Base-by-base conservation (phyloP, 2,888 invertebrate genomes). In the Chymomyza amoena region DNA sequence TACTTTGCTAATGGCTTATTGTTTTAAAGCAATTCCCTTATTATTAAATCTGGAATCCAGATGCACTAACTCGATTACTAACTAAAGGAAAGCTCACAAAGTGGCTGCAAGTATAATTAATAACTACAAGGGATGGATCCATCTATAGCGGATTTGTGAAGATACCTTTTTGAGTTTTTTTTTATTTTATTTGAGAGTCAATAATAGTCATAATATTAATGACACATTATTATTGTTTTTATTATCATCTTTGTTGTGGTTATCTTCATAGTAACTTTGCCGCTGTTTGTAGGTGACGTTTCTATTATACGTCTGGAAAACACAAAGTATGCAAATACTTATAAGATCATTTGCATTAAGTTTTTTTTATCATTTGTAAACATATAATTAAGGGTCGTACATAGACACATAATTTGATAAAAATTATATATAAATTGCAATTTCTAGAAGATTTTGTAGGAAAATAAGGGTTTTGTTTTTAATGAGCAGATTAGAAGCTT, bases 301-400 rank as follows among this genome's bases (percentile, higher is more conserved):
- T 73, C 62, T 60, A 75, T 70, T 70, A 76, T 76, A 76, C 81
- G 80, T 83, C 83, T 83, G 68, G 70, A 69, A 73, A 70, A 71
- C 76, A 75, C 71, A 86, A 87, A 84, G 84, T 88, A 79, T 85
- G 70, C 61, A 62, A 13, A 68, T 67, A 75, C 77, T 81, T 73
- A 67, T 64, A 73, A 64, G 81, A 86, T 84, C 88, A 84, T 85
- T 64, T 65, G 28, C 32, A 66, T 59, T 52, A 6, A 28, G 0
- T 13, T 45, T 45, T 45, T 32, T 32, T 32, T 7, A 32, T 32
- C 32, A 32, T 32, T 45, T 45, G 39, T 45, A 15, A 45, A 13
- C 39, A 45, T 45, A 45, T 45, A 45, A 45, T 45, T 45, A 13
- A 45, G 13, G 13, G 1, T 45, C 6, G 13, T 45, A 45, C 10